These are phyloP conservation scores for Pitta sordida DNA, from an alignment of 2,113 vertebrate species.

Conservation along the genomic window DNA sequence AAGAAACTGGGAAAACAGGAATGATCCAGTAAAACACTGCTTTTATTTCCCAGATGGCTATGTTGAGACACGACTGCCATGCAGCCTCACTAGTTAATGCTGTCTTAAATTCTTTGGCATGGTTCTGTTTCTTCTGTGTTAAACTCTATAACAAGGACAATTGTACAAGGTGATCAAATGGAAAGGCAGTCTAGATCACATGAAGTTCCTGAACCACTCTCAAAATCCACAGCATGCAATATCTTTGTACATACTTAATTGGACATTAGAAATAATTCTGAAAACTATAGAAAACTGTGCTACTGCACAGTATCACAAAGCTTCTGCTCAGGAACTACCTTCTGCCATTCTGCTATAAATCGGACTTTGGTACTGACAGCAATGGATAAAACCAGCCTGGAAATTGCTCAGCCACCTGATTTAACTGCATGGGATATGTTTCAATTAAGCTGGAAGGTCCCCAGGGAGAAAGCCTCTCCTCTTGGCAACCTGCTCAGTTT, in stretches of 20 bases:
- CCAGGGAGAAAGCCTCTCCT: not conserved
- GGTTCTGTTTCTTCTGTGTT: not conserved
- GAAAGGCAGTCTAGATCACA: not conserved
- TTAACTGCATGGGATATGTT: not conserved
- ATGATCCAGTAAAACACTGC: not conserved
- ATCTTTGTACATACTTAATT: not conserved
- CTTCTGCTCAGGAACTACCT: not conserved
- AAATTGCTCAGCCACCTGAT: not conserved
- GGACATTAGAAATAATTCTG: not conserved
- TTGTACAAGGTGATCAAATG: not conserved
- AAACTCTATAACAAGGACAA: not conserved
- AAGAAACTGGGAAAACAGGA: not conserved
- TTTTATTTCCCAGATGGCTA: not conserved
- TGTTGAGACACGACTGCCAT: not conserved
- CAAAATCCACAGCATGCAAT: not conserved
- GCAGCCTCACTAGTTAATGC: not conserved
- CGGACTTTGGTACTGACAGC: not conserved
- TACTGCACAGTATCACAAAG: not conserved
- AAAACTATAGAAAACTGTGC: not conserved
- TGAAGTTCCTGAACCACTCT: not conserved
- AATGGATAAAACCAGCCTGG: not conserved
- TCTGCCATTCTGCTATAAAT: not conserved
- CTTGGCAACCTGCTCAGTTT: not conserved
- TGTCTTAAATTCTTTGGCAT: not conserved
- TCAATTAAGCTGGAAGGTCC: not conserved